Conservation (phyloP, 2,797 vertebrate genomes). For the Ispidina lecontei region DNA sequence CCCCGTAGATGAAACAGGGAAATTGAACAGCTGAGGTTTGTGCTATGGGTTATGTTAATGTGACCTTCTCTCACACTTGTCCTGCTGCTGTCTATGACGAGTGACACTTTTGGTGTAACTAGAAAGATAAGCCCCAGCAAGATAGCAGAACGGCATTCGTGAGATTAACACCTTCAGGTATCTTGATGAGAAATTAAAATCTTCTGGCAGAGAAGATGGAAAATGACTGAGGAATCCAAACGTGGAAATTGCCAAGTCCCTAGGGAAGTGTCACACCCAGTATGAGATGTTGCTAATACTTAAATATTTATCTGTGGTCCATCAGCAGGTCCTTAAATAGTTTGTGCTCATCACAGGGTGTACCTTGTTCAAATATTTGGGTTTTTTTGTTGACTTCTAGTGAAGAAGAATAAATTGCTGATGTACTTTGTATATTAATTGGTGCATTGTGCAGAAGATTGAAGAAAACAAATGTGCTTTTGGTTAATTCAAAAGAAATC, state of each 20-base stretch:
- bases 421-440: not conserved
- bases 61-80: not conserved
- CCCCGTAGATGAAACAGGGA: not conserved
- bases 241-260: not conserved
- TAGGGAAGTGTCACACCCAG: not conserved
- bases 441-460: not conserved
- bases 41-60: not conserved
- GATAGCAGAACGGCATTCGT: not conserved
- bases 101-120: not conserved
- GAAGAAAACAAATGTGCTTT: slow-evolving; percentile 12
- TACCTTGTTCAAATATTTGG: not conserved
- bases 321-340: not conserved
- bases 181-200: not conserved
- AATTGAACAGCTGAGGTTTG: not conserved
- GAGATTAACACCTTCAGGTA: not conserved
- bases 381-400: not conserved
- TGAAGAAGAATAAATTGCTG: not conserved
- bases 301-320: not conserved
- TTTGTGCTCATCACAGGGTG: not conserved
- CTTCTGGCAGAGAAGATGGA: not conserved
- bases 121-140: not conserved
- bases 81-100: not conserved
- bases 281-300: not conserved
- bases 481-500: not conserved
- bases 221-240: not conserved